These are phyloP conservation scores for Phaonia tiefii DNA, from an alignment of 2,888 invertebrate species.

Conservation along the genomic window DNA sequence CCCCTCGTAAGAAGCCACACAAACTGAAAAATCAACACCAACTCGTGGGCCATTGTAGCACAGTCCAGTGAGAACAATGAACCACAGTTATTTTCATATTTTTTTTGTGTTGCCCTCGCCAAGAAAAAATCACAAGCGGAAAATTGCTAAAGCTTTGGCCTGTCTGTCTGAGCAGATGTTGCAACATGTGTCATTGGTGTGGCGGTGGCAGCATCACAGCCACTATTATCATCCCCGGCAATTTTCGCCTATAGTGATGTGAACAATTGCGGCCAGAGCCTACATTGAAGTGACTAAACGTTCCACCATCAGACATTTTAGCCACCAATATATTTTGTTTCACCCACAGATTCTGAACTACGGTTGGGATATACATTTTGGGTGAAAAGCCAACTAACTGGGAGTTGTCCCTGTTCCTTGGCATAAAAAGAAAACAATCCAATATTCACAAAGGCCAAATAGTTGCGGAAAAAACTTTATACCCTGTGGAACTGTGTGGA, in stretches of 20 bases:
- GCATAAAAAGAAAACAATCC: not conserved
- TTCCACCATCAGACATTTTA: not conserved
- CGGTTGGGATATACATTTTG: slow-evolving; percentile 17
- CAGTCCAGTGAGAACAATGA: not conserved
- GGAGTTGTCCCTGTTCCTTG: slow-evolving; percentile 30
- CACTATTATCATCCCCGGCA: slow-evolving; percentile 1
- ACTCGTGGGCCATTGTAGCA: not conserved
- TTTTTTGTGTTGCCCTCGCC: not conserved
- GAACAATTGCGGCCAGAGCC: slow-evolving; percentile 64
- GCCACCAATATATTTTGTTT: too few relatives aligned
- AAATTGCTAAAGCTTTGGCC: slow-evolving; percentile 49
- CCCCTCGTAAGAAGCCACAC: too few relatives aligned
- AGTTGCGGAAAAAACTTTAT: not conserved
- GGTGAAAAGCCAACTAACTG: slow-evolving; percentile 59
- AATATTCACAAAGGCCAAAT: not conserved
- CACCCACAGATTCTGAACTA: not conserved
- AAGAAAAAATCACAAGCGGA: slow-evolving; percentile 41
- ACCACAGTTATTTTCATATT: not conserved
- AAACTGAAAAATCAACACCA: not conserved
- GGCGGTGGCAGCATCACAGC: not conserved
- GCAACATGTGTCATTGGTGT: slow-evolving; percentile 26
- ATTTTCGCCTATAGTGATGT: slow-evolving; percentile 63
- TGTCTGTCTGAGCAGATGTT: slow-evolving; percentile 63
- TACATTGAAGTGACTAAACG: slow-evolving; percentile 56
- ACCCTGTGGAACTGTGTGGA: not conserved